Percentiles rank a stretch among this genome's conserved stretches.
Evolutionary conservation across 2,888 invertebrate genomes (phyloP).

Genomic region (Acleris cristana): DNA sequence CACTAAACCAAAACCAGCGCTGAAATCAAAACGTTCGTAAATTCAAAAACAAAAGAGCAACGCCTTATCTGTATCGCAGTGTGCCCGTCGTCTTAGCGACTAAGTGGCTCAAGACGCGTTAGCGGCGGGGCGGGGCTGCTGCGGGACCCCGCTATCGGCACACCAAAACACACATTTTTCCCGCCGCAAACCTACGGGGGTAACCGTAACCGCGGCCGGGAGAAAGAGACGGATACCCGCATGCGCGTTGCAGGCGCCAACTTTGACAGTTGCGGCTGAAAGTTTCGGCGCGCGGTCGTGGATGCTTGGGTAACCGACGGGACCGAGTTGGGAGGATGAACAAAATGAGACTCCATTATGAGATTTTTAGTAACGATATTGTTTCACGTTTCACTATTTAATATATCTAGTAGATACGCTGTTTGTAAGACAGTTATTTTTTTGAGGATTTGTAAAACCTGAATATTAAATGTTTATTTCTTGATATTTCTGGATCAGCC

Average conservation of each 20-base stretch:
- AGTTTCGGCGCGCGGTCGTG: constrained; percentile 49
- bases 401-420: too few relatives aligned
- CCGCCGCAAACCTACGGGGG: constrained; percentile 84
- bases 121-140: constrained; percentile 72
- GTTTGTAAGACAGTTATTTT: too few relatives aligned
- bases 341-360: too few relatives aligned
- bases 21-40: neutral
- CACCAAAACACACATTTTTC: constrained; percentile 85
- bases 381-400: too few relatives aligned
- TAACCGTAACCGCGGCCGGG: constrained; percentile 80
- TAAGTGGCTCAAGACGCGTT: constrained; percentile 84
- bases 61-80: constrained; percentile 49
- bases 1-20: neutral
- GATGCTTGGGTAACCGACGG: neutral
- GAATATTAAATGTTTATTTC: too few relatives aligned
- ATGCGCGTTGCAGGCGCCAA: constrained; percentile 67
- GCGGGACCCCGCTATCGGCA: constrained; percentile 82
- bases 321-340: neutral
- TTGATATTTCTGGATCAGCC: too few relatives aligned
- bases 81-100: constrained; percentile 78
- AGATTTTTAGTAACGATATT: too few relatives aligned
- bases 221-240: constrained; percentile 51
- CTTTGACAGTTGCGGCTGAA: constrained; percentile 65
- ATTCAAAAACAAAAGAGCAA: neutral
- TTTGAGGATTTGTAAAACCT: too few relatives aligned